Percentiles rank a stretch among this genome's conserved stretches.
phyloP scores from a whole-genome alignment of 2,797 vertebrate species.

The Eremophila alpestris region DNA sequence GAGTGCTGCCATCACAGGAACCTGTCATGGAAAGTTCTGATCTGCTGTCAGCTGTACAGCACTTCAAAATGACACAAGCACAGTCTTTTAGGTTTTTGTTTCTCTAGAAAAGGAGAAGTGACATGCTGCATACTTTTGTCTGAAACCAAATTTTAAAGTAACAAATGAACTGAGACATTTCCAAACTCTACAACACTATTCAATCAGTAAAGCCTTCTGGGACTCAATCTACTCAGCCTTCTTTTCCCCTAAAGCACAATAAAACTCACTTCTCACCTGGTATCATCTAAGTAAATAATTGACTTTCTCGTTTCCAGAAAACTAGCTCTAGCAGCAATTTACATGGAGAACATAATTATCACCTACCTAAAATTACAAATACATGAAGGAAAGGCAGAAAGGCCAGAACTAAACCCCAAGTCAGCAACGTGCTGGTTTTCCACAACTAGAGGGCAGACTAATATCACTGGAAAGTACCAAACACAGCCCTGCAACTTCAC shows the following conservation, averaged over 20 bases:
- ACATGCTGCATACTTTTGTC: not conserved
- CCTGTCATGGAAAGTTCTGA: not conserved
- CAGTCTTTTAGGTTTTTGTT: not conserved
- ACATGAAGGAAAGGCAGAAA: not conserved
- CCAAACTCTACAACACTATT: not conserved
- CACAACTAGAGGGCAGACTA: conserved; percentile 64
- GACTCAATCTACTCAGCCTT: not conserved
- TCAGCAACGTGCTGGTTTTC: not conserved
- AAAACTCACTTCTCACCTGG: not conserved
- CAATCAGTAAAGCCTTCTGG: not conserved
- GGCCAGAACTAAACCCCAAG: not conserved
- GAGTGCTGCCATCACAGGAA: not conserved
- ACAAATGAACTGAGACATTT: not conserved
- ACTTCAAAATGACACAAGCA: not conserved
- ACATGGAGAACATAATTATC: not conserved
- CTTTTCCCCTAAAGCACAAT: not conserved
- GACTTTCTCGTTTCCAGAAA: not conserved
- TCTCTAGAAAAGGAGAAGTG: not conserved
- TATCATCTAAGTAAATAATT: not conserved
- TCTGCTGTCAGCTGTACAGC: not conserved
- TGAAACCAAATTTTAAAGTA: not conserved
- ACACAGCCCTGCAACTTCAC: not conserved
- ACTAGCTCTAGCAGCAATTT: not conserved
- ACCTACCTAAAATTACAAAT: not conserved
- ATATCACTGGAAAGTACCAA: not conserved